Percentiles rank a stretch among this genome's conserved stretches.
Conservation (phyloP, 1,140 invertebrate species). For the Thaumetopoea pityocampa region DNA sequence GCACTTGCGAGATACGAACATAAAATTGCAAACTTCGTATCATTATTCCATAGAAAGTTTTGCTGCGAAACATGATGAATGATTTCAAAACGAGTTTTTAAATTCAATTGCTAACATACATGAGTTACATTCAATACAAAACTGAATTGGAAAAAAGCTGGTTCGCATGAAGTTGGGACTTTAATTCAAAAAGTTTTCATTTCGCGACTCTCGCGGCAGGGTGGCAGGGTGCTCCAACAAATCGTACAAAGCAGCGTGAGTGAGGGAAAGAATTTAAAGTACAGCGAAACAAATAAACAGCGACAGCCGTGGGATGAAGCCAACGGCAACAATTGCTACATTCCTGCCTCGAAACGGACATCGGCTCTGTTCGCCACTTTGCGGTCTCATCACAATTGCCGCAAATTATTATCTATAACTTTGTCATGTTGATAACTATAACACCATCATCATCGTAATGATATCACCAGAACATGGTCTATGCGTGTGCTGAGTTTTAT, state of each 20-base stretch:
- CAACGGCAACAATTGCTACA: constrained; percentile 61
- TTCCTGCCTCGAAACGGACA: constrained; percentile 43
- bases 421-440: too few relatives aligned
- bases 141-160: constrained; percentile 53
- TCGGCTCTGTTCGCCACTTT: constrained; percentile 26
- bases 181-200: constrained; percentile 73
- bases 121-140: constrained; percentile 64
- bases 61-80: constrained; percentile 29
- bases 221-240: constrained; percentile 40
- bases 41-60: constrained; percentile 15
- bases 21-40: too few relatives aligned
- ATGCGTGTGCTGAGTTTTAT: too few relatives aligned
- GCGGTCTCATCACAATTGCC: constrained; percentile 21
- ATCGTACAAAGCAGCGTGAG: constrained; percentile 57
- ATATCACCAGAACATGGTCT: too few relatives aligned
- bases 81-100: constrained; percentile 40
- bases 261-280: constrained; percentile 62
- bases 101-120: constrained; percentile 50
- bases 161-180: constrained; percentile 45
- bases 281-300: constrained; percentile 59
- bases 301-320: constrained; percentile 53
- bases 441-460: too few relatives aligned
- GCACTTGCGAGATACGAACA: too few relatives aligned
- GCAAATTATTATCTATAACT: constrained; percentile 2
- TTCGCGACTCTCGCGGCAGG: constrained; percentile 53